These are phyloP conservation scores for Oncorhynchus kisutch DNA, from an alignment of 2,113 vertebrate species.

Conservation along the genomic window DNA sequence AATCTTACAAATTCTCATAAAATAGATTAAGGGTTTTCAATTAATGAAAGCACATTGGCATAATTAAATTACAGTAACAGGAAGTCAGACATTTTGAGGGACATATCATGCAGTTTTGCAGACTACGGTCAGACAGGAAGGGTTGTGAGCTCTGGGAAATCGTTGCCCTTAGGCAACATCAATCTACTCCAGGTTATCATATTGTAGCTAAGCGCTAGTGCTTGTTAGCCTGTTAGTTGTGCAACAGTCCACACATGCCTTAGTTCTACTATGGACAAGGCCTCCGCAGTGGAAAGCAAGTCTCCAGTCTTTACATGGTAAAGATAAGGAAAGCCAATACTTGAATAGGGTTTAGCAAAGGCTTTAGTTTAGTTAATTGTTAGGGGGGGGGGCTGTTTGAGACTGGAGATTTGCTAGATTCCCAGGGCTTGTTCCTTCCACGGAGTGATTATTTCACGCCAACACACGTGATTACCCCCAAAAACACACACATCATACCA, in stretches of 20 bases:
- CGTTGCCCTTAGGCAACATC: background rate
- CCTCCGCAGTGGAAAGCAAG: constrained; percentile 58
- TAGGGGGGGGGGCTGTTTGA: background rate
- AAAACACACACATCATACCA: background rate
- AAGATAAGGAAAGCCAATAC: constrained; percentile 1
- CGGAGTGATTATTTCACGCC: background rate
- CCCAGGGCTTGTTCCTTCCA: constrained; percentile 31
- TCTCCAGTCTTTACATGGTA: constrained; percentile 66
- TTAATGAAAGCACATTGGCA: no score
- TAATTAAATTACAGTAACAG: no score
- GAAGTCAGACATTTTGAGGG: constrained; percentile 4
- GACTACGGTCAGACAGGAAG: constrained; percentile 25
- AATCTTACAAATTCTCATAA: no score
- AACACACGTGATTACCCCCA: constrained; percentile 10
- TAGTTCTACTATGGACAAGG: constrained; percentile 26
- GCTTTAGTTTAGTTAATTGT: background rate
- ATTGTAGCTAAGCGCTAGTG: constrained; percentile 31
- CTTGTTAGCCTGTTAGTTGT: constrained; percentile 56
- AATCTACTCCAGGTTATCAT: background rate
- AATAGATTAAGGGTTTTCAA: no score
- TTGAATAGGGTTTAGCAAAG: background rate
- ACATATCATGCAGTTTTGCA: constrained; percentile 45
- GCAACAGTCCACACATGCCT: constrained; percentile 49
- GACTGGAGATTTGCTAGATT: constrained; percentile 72
- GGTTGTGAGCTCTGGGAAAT: constrained; percentile 12